Evolutionary conservation across 1,140 invertebrate species (phyloP).

Genomic region (Drosophila biarmipes): DNA sequence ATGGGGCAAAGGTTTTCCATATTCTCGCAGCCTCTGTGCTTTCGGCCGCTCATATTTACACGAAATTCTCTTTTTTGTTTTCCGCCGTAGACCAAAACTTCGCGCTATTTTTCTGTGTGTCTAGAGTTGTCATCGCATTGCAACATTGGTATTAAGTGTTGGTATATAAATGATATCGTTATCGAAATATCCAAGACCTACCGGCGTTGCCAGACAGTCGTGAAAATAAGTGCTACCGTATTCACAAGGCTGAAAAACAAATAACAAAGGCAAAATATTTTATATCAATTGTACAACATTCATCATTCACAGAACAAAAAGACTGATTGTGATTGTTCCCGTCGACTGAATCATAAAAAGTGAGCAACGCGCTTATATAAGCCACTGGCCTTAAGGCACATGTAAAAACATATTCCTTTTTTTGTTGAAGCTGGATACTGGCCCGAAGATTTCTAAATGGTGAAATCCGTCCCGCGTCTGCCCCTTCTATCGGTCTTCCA

Average conservation of each 20-base stretch:
- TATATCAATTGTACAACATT: constrained; percentile 1
- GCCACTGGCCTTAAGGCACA: background rate
- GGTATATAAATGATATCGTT: background rate
- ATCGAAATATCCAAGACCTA: background rate
- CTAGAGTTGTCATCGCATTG: constrained; percentile 3
- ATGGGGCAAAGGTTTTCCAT: constrained; percentile 82
- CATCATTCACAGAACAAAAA: constrained; percentile 20
- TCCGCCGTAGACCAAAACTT: constrained; percentile 58
- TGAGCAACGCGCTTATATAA: background rate
- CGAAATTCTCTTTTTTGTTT: constrained; percentile 36
- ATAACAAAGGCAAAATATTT: constrained; percentile 17
- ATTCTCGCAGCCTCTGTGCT: constrained; percentile 71
- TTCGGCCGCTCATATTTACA: constrained; percentile 75
- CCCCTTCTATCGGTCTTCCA: constrained; percentile 22
- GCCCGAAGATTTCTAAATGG: constrained; percentile 31
- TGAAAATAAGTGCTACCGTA: constrained; percentile 1
- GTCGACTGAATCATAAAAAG: background rate
- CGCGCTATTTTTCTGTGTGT: constrained; percentile 67
- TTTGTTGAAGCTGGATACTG: constrained; percentile 30
- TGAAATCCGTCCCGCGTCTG: constrained; percentile 27
- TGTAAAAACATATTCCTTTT: constrained; percentile 13
- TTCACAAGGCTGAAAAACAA: background rate
- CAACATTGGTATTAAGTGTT: too few species aligned
- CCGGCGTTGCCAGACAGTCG: background rate
- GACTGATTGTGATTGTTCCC: background rate